Conservation (phyloP, 2,113 vertebrate species). For the Phrynocephalus versicolor region DNA sequence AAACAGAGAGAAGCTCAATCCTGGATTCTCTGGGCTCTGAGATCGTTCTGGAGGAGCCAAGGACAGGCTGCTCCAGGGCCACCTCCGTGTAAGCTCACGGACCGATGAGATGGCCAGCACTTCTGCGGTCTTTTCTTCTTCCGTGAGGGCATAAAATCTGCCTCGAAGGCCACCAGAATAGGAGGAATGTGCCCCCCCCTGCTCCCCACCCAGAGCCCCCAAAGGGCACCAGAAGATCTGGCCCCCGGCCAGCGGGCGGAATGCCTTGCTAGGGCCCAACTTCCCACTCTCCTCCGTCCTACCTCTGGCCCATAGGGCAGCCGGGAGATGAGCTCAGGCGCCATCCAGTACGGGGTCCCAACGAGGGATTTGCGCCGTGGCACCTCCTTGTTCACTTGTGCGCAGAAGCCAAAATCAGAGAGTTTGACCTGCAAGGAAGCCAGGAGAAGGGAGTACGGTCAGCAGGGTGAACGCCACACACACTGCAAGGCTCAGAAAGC, state of each 20-base stretch:
- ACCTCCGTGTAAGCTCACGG: not conserved
- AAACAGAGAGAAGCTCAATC: too few relatives aligned
- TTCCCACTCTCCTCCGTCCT: constrained; percentile 5
- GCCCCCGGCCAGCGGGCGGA: not conserved
- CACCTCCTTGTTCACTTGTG: constrained; percentile 91
- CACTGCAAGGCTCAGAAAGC: too few relatives aligned
- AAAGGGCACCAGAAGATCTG: not conserved
- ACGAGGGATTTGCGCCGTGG: constrained; percentile 88
- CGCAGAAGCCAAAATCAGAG: constrained; percentile 94
- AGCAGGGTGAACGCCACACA: not conserved
- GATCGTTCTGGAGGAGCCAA: not conserved
- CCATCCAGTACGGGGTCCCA: constrained; percentile 94
- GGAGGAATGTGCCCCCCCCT: too few relatives aligned
- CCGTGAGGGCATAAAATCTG: too few relatives aligned
- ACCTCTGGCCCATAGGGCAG: constrained; percentile 89
- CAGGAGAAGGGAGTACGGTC: not conserved
- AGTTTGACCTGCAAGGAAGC: constrained; percentile 85
- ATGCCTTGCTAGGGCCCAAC: not conserved
- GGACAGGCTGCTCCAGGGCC: too few relatives aligned
- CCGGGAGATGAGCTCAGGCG: constrained; percentile 90
- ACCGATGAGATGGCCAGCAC: too few relatives aligned
- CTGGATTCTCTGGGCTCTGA: too few relatives aligned
- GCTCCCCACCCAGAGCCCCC: not conserved
- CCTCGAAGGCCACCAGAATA: too few relatives aligned
- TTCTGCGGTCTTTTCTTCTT: not conserved